Conservation (phyloP, 2,113 vertebrate species). For the Hucho hucho region DNA sequence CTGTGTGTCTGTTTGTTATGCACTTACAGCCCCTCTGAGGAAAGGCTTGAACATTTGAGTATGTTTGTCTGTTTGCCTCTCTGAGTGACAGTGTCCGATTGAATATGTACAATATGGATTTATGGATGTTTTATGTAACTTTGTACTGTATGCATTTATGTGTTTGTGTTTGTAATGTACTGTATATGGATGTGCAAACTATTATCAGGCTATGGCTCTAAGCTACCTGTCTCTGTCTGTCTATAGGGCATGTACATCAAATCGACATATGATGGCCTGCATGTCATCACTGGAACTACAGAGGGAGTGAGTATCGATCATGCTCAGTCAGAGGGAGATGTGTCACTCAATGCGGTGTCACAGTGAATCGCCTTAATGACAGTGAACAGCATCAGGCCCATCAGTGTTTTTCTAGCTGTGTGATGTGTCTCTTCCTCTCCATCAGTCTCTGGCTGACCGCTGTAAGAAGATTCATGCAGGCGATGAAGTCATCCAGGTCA, state of each 20-base stretch:
- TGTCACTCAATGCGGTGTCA: constrained; percentile 8
- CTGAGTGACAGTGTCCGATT: constrained; percentile 2
- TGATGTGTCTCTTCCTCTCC: constrained; percentile 6
- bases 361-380: constrained; percentile 6
- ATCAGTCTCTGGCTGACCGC: constrained; percentile 76
- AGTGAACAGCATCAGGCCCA: not conserved
- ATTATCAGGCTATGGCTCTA: not conserved
- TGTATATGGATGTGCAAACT: not conserved
- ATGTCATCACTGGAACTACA: constrained; percentile 93
- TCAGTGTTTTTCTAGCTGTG: constrained; percentile 13
- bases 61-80: constrained; percentile 3
- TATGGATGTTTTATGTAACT: not conserved
- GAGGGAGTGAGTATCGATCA: constrained; percentile 83
- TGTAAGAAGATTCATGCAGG: constrained; percentile 82
- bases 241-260: constrained; percentile 96
- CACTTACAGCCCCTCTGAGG: constrained; percentile 47
- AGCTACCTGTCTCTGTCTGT: constrained; percentile 5
- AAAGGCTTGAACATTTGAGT: not conserved
- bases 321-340: constrained; percentile 10
- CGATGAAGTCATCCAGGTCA: constrained; percentile 82
- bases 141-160: constrained; percentile 12
- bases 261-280: constrained; percentile 92
- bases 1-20: constrained; percentile 22
- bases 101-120: not conserved
- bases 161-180: constrained; percentile 6